Base-by-base conservation (phyloP, 2,797 vertebrate genomes). In the Syngnathus rostellatus region DNA sequence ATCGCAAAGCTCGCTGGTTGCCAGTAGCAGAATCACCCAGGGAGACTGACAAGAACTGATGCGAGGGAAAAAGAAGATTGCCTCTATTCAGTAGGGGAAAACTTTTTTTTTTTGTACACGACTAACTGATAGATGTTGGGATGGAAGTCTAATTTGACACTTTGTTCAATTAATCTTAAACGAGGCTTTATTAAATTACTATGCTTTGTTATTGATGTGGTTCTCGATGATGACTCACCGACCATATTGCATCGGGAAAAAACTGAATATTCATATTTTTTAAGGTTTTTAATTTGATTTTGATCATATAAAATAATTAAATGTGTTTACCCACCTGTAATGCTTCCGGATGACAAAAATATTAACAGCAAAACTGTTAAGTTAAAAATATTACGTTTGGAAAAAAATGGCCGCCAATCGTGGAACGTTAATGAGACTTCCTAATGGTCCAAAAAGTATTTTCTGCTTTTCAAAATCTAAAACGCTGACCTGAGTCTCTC, bases 401-500 rank as follows among this genome's bases (percentile, higher is more conserved):
- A 57, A 16, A 31, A 31, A 57, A 57, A 2, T 57, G 23, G 54
- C 31, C 54, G 37, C 54, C 23, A 57, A 14, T 37, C 8, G 7
- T 31, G 6, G 25, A 14, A 57, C 11, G 37, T 5, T 57, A 25
- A 31, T 57, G 7, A 57, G 54, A 21, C n/a, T 21, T 23, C n/a
- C n/a, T 21, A 51, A 51, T n/a, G 3, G 50, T 2, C 25, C 25
- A 4, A 31, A 31, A 31, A 31, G 31, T 31, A 3, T 31, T 31
- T 31, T 31, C 31, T n/a, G 38, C 38, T 37, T 39, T n/a, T 55
- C 2, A 23, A 23, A 45, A 31, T 17, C 23, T 10, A 69, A 11
- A 23, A n/a, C 48, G 8, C 92, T 89, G 72, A 98, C 97, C 93
- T 99, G 97, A 64, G 91, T 95, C 77, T 97, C 94, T 68, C 94